Conservation (phyloP, 2,888 invertebrate species). For the Gnatocerus cornutus region DNA sequence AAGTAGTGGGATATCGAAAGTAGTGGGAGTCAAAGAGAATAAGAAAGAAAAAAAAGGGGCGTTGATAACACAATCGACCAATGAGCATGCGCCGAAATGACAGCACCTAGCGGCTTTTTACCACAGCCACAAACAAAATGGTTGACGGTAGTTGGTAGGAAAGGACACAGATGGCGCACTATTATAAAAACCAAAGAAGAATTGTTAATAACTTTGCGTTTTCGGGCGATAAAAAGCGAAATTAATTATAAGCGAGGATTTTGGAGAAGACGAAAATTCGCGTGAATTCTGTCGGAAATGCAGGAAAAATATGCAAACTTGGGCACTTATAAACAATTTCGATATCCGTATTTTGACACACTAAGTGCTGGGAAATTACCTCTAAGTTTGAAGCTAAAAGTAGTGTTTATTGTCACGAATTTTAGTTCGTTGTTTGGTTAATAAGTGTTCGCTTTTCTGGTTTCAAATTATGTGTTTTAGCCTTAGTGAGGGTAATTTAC, state of each 20-base stretch:
- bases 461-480: too few species aligned
- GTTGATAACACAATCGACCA: slow-evolving; percentile 68
- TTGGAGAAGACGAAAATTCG: background rate
- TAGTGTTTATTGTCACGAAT: too few species aligned
- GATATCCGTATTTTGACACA: too few species aligned
- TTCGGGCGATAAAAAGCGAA: slow-evolving; percentile 24
- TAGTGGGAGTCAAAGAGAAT: slow-evolving; percentile 55
- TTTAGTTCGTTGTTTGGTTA: too few species aligned
- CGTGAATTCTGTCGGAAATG: background rate
- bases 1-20: slow-evolving; percentile 54
- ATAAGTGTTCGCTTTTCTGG: too few species aligned
- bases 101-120: slow-evolving; percentile 69
- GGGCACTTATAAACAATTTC: too few species aligned
- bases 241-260: slow-evolving; percentile 11
- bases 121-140: slow-evolving; percentile 76
- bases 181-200: slow-evolving; percentile 13
- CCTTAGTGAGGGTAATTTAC: too few species aligned
- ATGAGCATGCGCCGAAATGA: slow-evolving; percentile 72
- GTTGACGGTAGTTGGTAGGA: slow-evolving; percentile 69
- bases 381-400: too few species aligned
- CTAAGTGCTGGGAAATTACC: too few species aligned
- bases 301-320: too few species aligned
- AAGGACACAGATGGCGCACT: slow-evolving; percentile 70
- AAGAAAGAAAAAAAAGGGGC: slow-evolving; percentile 63
- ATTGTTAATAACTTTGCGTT: slow-evolving; percentile 23